These are phyloP conservation scores for Montifringilla adamsi DNA, from an alignment of 2,113 vertebrate genomes.

Conservation along the genomic window DNA sequence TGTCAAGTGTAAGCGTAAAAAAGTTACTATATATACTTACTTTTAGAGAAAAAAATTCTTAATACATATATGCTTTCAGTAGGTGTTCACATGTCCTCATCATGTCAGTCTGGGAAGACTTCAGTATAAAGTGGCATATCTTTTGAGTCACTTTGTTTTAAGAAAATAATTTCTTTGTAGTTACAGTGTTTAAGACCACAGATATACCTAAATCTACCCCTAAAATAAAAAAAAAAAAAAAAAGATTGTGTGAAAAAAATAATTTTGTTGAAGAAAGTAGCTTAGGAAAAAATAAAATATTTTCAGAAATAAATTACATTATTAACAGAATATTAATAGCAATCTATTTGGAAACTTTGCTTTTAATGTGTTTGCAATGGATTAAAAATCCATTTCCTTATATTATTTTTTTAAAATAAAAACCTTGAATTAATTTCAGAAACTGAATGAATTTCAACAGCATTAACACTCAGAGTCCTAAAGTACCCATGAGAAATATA, in stretches of 20 bases:
- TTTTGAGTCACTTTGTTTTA: not conserved
- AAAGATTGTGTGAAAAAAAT: not conserved
- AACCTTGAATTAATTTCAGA: not conserved
- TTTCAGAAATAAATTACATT: not conserved
- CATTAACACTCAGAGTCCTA: not conserved
- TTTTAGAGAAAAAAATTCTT: not conserved
- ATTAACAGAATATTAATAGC: not conserved
- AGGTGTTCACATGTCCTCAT: not conserved
- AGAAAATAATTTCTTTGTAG: not conserved
- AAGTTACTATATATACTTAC: not conserved
- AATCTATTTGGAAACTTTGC: not conserved
- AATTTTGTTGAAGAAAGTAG: not conserved
- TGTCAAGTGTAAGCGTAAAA: not conserved
- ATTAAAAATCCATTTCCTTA: conserved; percentile 31
- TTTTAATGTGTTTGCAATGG: not conserved
- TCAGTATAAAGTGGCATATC: not conserved
- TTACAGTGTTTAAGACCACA: not conserved
- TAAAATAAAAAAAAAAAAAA: conserved; percentile 1
- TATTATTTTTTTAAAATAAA: not conserved
- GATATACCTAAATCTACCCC: not conserved
- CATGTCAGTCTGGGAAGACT: not conserved
- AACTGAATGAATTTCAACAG: not conserved
- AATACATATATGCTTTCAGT: not conserved
- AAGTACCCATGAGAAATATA: conserved; percentile 11
- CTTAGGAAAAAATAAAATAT: not conserved